Evolutionary conservation across 2,113 vertebrate species (phyloP).

Genomic region (Climacteris rufus): DNA sequence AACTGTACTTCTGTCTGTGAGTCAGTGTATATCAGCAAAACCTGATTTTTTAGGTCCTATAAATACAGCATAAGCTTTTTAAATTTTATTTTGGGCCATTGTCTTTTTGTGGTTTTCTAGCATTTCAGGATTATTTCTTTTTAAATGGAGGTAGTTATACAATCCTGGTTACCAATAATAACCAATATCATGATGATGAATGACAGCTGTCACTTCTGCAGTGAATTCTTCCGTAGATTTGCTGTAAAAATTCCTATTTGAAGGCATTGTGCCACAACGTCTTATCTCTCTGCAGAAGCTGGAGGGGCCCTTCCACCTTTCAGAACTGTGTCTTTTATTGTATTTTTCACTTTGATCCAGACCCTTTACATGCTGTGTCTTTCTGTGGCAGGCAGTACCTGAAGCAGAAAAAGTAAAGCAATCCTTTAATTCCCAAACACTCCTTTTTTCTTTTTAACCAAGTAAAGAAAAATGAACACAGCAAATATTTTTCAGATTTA

Average conservation of each 20-base stretch:
- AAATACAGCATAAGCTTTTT: background rate
- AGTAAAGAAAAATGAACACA: background rate
- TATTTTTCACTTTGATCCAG: background rate
- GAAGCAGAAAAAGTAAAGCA: background rate
- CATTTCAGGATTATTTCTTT: background rate
- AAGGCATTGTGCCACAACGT: background rate
- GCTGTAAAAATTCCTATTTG: background rate
- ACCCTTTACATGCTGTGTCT: background rate
- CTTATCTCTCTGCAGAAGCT: background rate
- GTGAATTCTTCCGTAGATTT: background rate
- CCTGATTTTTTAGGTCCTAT: background rate
- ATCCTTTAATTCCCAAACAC: background rate
- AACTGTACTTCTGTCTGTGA: background rate
- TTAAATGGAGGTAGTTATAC: background rate
- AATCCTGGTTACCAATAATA: background rate
- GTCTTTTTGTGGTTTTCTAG: background rate
- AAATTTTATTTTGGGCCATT: background rate
- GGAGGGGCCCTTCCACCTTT: background rate
- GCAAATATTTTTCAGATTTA: background rate
- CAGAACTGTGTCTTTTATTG: background rate
- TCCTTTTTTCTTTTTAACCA: background rate
- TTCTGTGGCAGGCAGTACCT: background rate
- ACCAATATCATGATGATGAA: background rate
- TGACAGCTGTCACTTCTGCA: background rate
- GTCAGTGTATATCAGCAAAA: background rate